Conservation (phyloP, 2,797 vertebrate species). For the Halcyon chelicuti region DNA sequence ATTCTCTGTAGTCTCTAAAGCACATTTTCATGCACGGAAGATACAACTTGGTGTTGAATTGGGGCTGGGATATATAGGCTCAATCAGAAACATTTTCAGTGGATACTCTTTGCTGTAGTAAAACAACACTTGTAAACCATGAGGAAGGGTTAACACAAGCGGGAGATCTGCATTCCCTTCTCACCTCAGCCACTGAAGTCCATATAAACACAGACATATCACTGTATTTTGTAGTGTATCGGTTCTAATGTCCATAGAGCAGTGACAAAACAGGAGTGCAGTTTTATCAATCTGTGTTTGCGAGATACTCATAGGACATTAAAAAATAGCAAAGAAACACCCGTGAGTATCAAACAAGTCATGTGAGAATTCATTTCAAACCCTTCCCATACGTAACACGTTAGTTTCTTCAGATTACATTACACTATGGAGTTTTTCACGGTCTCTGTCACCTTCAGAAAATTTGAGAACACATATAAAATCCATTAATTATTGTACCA, state of each 20-base stretch:
- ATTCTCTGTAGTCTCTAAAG: neutral
- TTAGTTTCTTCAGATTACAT: neutral
- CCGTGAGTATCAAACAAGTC: neutral
- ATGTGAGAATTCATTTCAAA: slow-evolving; percentile 38
- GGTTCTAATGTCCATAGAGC: neutral
- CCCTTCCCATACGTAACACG: neutral
- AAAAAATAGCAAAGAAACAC: slow-evolving; percentile 1
- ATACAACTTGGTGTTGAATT: neutral
- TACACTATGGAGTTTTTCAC: neutral
- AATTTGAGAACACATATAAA: neutral
- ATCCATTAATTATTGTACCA: neutral
- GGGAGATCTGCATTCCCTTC: neutral
- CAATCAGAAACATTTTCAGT: neutral
- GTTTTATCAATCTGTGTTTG: neutral
- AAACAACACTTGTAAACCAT: neutral
- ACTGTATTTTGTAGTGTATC: neutral
- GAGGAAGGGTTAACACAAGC: neutral
- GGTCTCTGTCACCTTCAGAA: neutral
- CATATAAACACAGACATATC: neutral
- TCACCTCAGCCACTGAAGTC: neutral
- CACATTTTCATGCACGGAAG: neutral
- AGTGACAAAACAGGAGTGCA: neutral
- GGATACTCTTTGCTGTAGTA: neutral
- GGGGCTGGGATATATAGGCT: neutral
- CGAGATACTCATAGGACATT: neutral